phyloP scores from a whole-genome alignment of 2,888 invertebrate species.

The Erebia palarica region DNA sequence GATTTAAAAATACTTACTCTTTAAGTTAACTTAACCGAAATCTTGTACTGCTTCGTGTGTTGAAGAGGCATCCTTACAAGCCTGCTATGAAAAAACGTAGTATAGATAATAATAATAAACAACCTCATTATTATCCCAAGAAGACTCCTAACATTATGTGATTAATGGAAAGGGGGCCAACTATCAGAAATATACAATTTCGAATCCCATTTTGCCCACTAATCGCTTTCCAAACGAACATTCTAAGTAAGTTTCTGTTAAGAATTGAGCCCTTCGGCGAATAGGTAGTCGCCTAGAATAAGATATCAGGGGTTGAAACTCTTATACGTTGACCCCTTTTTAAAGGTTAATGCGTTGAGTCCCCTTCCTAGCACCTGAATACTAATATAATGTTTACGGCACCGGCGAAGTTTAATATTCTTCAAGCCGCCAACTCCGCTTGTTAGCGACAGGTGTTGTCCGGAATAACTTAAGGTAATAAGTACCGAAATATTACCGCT shows the following conservation, averaged over 20 bases:
- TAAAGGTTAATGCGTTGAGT: conserved; percentile 75
- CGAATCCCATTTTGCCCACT: not conserved
- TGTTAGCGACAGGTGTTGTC: conserved; percentile 39
- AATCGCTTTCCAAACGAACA: not conserved
- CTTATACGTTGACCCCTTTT: conserved; percentile 80
- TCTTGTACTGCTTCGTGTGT: too few species aligned
- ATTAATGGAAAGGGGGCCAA: too few species aligned
- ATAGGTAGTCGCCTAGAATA: conserved; percentile 59
- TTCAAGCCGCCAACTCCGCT: conserved; percentile 37
- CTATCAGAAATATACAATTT: not conserved
- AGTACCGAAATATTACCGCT: conserved; percentile 31
- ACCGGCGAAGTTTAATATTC: conserved; percentile 43
- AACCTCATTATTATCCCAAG: too few species aligned
- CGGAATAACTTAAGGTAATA: conserved; percentile 37
- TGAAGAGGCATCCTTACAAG: too few species aligned
- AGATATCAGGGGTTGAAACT: conserved; percentile 77
- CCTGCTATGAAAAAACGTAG: too few species aligned
- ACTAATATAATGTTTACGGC: conserved; percentile 60
- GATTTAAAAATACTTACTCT: too few species aligned
- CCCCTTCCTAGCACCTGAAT: conserved; percentile 69
- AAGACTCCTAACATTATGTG: too few species aligned
- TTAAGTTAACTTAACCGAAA: too few species aligned
- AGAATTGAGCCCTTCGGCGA: conserved; percentile 56
- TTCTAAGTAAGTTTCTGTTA: conserved; percentile 61
- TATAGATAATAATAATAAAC: too few species aligned